Evolutionary conservation across 2,797 vertebrate species (phyloP).

Genomic region (Protonibea diacanthus): DNA sequence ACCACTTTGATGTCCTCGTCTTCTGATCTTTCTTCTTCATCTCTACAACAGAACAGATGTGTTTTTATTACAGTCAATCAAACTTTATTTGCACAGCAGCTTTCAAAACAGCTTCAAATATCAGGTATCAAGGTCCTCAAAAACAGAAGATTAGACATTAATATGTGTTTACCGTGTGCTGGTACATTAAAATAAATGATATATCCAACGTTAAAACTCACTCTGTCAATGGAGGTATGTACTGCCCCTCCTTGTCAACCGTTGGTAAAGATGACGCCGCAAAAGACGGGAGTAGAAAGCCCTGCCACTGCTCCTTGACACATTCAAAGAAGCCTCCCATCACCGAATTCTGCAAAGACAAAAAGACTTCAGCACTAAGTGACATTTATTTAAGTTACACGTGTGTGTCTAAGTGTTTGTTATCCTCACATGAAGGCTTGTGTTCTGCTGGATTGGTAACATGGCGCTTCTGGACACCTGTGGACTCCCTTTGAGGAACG

Average conservation of each 20-base stretch:
- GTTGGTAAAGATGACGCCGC: slow-evolving; percentile 38
- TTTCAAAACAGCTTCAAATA: background rate
- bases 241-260: slow-evolving; percentile 32
- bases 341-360: slow-evolving; percentile 80
- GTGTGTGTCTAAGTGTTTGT: background rate
- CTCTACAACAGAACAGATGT: slow-evolving; percentile 54
- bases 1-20: slow-evolving; percentile 77
- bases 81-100: background rate
- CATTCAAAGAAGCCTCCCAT: slow-evolving; percentile 90
- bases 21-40: slow-evolving; percentile 44
- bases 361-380: background rate
- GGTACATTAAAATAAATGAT: background rate
- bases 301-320: slow-evolving; percentile 66
- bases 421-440: slow-evolving; percentile 65
- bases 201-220: slow-evolving; percentile 48
- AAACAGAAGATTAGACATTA: background rate
- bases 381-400: background rate
- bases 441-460: slow-evolving; percentile 2
- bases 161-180: background rate
- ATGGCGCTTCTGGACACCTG: rapidly evolving
- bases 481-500: slow-evolving; percentile 79
- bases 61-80: background rate
- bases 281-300: background rate
- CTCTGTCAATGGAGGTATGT: slow-evolving; percentile 63
- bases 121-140: too few relatives aligned